Evolutionary conservation across 2,797 vertebrate genomes (phyloP), one percentile per base, ranked within the genome.

Genomic region (Thalassophryne amazonica): DNA sequence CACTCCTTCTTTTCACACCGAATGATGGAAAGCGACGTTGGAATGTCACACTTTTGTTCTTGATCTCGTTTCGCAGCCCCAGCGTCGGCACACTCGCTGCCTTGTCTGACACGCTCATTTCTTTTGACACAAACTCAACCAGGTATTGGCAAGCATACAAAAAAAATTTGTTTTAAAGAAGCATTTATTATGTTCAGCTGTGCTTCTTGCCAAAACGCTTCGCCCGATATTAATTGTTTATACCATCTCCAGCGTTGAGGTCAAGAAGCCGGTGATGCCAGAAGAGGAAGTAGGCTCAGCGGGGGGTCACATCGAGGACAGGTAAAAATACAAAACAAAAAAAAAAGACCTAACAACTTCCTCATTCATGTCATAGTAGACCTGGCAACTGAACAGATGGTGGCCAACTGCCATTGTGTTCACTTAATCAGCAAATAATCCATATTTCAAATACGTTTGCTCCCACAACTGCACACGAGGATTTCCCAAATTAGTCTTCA

Each of bases 21-120:
- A 61, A 25, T 43, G 41, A 56, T 34, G 62, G 38, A 60, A 49
- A 38, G 22, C 48, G 28, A 19, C n/a, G 12, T 28, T 39, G 32
- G 35, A 58, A 67, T 52, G 30, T n/a, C 20, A 39, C 29, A 6
- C 74, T 20, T 73, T 76, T 76, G 11, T 22, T 62, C 32, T 63
- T 29, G 51, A 23, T 75, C 29, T 66, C 0, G 63, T 49, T 74
- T 36, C 52, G 73, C 76, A 85, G 83, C 59, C 61, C 45, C 54
- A 43, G 10, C 22, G 47, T 34, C 42, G 57, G 76, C 45, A 73
- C 48, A 0, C 73, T 80, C 10, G 15, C 41, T 6, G 29, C 72
- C 36, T 48, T 86, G 60, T 84, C 72, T 1, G 58, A 80, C 45
- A 75, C 76, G 1, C 69, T 87, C 33, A 51, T 86, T 56, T 56